These are phyloP conservation scores for Cinclus mexicanus DNA, from an alignment of 2,113 vertebrate genomes.

Conservation along the genomic window DNA sequence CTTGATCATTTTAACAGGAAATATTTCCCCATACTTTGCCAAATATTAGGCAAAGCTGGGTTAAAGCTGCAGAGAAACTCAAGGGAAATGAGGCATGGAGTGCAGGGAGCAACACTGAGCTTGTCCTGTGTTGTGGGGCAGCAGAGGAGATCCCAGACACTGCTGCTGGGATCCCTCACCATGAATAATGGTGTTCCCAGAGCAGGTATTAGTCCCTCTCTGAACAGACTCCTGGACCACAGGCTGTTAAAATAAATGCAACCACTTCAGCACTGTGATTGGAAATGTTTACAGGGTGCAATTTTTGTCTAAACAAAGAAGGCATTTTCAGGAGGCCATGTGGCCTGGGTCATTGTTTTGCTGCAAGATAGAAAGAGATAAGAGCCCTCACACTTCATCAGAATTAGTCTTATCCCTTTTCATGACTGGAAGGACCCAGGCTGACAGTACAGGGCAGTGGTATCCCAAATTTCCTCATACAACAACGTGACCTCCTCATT, in stretches of 20 bases:
- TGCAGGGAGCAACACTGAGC: neutral
- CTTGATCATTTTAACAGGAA: neutral
- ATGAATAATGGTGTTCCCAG: neutral
- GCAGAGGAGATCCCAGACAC: neutral
- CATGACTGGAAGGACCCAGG: neutral
- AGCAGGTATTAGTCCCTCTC: neutral
- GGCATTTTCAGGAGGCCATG: neutral
- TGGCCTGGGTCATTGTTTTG: neutral
- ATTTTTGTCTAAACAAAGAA: conserved; percentile 6
- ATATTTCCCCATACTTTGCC: neutral
- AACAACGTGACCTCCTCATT: neutral
- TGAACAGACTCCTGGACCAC: neutral
- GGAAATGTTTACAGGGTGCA: neutral
- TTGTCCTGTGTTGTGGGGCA: neutral
- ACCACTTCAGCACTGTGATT: neutral
- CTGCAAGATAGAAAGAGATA: neutral
- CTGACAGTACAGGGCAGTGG: neutral
- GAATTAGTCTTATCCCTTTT: neutral
- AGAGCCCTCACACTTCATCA: neutral
- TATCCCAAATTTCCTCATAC: neutral
- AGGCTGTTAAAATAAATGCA: neutral
- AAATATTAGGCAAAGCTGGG: neutral
- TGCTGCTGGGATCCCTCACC: neutral
- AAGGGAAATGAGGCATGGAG: neutral
- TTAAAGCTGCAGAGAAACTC: neutral